phyloP scores from a whole-genome alignment of 2,888 invertebrate genomes.

The Drosophila falleni region DNA sequence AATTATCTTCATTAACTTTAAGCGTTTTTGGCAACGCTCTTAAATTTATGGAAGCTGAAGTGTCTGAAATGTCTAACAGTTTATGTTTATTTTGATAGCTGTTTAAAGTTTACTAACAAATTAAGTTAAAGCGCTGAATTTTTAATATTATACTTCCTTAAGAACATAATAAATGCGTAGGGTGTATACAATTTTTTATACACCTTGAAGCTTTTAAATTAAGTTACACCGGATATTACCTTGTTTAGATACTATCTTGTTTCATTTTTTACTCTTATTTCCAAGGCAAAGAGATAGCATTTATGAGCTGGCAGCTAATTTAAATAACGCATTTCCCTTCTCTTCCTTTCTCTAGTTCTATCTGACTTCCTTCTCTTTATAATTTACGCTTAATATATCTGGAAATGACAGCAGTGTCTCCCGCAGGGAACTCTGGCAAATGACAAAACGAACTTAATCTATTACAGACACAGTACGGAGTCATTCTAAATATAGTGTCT shows the following conservation, averaged over 20 bases:
- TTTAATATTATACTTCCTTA: neutral
- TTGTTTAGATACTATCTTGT: slow-evolving; percentile 42
- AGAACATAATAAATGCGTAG: neutral
- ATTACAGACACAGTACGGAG: slow-evolving; percentile 52
- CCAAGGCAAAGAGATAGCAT: slow-evolving; percentile 1
- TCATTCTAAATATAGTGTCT: slow-evolving; percentile 59
- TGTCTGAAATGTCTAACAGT: no score
- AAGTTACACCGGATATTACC: slow-evolving; percentile 59
- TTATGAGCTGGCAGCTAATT: slow-evolving; percentile 39
- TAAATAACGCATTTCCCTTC: slow-evolving; percentile 11
- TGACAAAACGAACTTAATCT: slow-evolving; percentile 77
- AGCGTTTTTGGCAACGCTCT: no score
- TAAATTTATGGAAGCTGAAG: no score
- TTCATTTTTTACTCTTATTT: slow-evolving; percentile 25
- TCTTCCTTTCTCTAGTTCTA: neutral
- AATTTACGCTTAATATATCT: neutral
- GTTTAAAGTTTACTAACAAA: neutral
- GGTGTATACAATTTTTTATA: neutral
- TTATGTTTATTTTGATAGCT: no score
- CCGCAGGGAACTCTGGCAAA: slow-evolving; percentile 51
- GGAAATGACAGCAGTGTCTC: slow-evolving; percentile 9
- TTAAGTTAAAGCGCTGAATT: neutral
- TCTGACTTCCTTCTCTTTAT: neutral
- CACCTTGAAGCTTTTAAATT: slow-evolving; percentile 40
- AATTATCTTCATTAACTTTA: no score